phyloP scores from a whole-genome alignment of 2,888 invertebrate genomes.

The Ormia ochracea region DNA sequence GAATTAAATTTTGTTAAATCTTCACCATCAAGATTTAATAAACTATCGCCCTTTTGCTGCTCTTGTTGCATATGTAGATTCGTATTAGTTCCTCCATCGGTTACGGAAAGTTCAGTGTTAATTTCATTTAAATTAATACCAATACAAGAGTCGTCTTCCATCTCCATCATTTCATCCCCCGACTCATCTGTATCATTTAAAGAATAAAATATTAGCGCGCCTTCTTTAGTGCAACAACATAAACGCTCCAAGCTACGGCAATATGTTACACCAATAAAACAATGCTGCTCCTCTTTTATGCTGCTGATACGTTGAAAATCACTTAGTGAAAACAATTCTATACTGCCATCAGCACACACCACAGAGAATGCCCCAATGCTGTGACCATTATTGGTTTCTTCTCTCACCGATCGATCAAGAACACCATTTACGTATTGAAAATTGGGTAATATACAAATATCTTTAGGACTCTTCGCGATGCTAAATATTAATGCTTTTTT shows the following conservation, averaged over 20 bases:
- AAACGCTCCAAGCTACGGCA: constrained; percentile 92
- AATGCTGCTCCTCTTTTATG: constrained; percentile 82
- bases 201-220: constrained; percentile 89
- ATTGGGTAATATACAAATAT: constrained; percentile 82
- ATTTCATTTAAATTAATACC: constrained; percentile 60
- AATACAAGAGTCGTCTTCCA: constrained; percentile 80
- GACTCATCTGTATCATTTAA: constrained; percentile 85
- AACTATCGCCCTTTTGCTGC: neutral
- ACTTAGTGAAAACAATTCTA: constrained; percentile 85
- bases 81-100: constrained; percentile 39
- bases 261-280: constrained; percentile 89
- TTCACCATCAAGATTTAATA: neutral
- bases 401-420: neutral
- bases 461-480: constrained; percentile 82
- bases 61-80: constrained; percentile 30
- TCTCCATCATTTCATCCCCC: constrained; percentile 82
- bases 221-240: constrained; percentile 88
- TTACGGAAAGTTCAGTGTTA: constrained; percentile 41
- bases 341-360: constrained; percentile 85
- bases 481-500: constrained; percentile 79
- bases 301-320: constrained; percentile 83
- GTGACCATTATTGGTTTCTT: constrained; percentile 41
- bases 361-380: constrained; percentile 83
- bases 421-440: constrained; percentile 52
- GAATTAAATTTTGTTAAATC: constrained; percentile 12